Evolutionary conservation across 2,113 vertebrate genomes (phyloP), one percentile per base, ranked within the genome.

Genomic region (Malurus alboscapulatus): DNA sequence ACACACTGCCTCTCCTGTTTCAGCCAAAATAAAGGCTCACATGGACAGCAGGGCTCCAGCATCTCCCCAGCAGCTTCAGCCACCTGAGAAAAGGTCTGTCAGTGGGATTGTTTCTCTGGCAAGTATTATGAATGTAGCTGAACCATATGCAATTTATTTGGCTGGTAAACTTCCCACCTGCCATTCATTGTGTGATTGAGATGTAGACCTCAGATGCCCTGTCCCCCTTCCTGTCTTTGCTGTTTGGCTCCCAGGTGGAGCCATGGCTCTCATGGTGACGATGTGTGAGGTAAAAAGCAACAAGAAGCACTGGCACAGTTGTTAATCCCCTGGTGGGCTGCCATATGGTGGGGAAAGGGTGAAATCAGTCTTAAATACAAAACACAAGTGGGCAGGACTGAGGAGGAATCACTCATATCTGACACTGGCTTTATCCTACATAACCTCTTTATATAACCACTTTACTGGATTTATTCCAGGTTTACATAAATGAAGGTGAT

Each of bases 311-410:
- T 42, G 68, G 34, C 21, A 25, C 12, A 14, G 12, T 7, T 50
- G 21, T 44, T 61, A 17, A 45, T 24, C n/a, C 24, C 22, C 20
- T 38, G 24, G 4, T 17, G 25, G 15, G 22, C 45, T 75, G 34
- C 48, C 14, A 26, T 0, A 4, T 6, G 12, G n/a, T 36, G 17
- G 14, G 11, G 29, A 69, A 74, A n/a, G 6, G 14, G 9, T 53
- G 9, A 58, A 76, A 6, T 26, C 30, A 58, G 1, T 40, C 25
- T 75, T 48, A 24, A 68, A 40, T 79, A 16, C 16, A 10, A 3
- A 61, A 32, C 40, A 47, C 2, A 29, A 8, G 4, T 38, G 14
- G 10, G 17, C 7, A 85, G 5, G 16, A 32, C 25, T 0, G 0
- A 68, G 38, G 77, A 80, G 24, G 40, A 82, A 27, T 36, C 25